phyloP scores from a whole-genome alignment of 1,140 invertebrate species.

The Oryctes rhinoceros region DNA sequence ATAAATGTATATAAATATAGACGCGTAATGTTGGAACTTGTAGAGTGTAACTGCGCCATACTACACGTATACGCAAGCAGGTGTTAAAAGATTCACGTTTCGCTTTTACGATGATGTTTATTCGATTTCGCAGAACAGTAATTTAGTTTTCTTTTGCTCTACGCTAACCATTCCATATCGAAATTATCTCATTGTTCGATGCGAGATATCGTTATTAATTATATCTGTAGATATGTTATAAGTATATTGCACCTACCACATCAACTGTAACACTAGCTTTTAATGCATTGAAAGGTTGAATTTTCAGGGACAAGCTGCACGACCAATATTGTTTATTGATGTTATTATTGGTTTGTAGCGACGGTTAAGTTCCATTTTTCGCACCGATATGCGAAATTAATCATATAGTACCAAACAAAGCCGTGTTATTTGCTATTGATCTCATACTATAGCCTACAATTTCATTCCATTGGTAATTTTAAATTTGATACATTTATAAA shows the following conservation, averaged over 20 bases:
- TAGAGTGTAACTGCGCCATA: not conserved
- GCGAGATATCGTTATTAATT: conserved; percentile 23
- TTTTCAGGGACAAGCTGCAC: not conserved
- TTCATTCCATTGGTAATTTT: too few relatives aligned
- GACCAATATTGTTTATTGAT: not conserved
- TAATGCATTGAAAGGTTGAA: not conserved
- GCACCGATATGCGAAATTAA: too few relatives aligned
- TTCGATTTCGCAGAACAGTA: conserved; percentile 33
- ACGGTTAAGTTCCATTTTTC: too few relatives aligned
- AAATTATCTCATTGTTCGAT: conserved; percentile 11
- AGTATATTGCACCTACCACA: not conserved
- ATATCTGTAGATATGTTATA: not conserved
- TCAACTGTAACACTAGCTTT: not conserved
- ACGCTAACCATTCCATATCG: not conserved
- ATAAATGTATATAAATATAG: conserved; percentile 10
- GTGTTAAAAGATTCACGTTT: conserved; percentile 31
- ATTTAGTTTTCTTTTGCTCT: conserved; percentile 8
- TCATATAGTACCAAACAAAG: too few relatives aligned
- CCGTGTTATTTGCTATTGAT: too few relatives aligned
- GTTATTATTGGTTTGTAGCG: not conserved
- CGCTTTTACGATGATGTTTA: conserved; percentile 20
- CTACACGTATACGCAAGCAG: not conserved
- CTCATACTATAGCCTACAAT: too few relatives aligned
- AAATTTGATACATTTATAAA: too few relatives aligned
- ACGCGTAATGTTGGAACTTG: not conserved